phyloP scores from a whole-genome alignment of 2,113 vertebrate species.

The Trichechus manatus region DNA sequence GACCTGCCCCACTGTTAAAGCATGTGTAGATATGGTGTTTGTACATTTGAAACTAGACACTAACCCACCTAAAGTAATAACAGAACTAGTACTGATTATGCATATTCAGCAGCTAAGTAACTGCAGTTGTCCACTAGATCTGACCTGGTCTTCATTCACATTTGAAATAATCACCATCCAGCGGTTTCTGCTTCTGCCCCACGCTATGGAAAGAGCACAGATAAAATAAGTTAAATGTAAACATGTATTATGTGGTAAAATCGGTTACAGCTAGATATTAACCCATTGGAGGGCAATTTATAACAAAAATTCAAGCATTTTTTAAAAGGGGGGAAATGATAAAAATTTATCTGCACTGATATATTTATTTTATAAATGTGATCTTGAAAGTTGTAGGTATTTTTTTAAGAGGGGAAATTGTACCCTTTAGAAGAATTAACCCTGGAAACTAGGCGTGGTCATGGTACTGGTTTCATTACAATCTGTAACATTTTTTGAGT shows the following conservation, averaged over 20 bases:
- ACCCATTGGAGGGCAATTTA: neutral
- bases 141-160: neutral
- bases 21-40: neutral
- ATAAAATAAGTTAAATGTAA: conserved; percentile 2
- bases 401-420: neutral
- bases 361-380: neutral
- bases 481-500: neutral
- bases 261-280: neutral
- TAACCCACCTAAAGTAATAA: neutral
- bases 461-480: neutral
- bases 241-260: neutral
- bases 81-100: neutral
- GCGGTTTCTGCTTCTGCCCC: neutral
- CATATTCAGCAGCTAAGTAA: neutral
- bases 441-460: neutral
- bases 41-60: neutral
- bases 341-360: conserved; percentile 19
- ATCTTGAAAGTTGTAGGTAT: neutral
- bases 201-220: neutral
- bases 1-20: neutral
- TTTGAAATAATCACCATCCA: neutral
- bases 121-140: neutral
- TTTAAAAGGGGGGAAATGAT: neutral
- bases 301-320: conserved; percentile 2
- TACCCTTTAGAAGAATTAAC: neutral